Conservation (phyloP, 2,888 invertebrate species). For the Pterobdella sp. region DNA sequence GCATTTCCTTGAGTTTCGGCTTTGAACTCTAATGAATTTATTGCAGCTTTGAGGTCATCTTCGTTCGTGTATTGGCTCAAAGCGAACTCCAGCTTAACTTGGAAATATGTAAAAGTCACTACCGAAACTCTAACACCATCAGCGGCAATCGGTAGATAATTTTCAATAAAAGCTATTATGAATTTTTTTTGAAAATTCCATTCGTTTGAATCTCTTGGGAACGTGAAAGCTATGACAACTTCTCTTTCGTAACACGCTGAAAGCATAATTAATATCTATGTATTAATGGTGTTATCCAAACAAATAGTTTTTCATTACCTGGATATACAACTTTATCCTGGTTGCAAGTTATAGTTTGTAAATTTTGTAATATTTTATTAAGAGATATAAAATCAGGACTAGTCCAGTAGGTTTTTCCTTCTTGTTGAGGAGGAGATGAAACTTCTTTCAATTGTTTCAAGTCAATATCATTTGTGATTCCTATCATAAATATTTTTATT, state of each 20-base stretch:
- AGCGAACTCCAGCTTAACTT: constrained; percentile 3
- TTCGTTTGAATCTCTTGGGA: not conserved
- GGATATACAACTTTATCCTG: constrained; percentile 19
- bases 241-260: constrained; percentile 20
- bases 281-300: not conserved
- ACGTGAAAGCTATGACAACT: constrained; percentile 28
- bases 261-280: constrained; percentile 9
- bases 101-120: constrained; percentile 18
- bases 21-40: constrained; percentile 27
- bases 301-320: constrained; percentile 19
- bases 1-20: constrained; percentile 2
- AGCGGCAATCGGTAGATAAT: constrained; percentile 16
- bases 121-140: constrained; percentile 24
- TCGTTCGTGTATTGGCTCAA: constrained; percentile 22
- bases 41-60: constrained; percentile 16
- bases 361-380: constrained; percentile 4
- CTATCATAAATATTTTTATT: constrained; percentile 24
- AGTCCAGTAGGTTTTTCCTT: constrained; percentile 29
- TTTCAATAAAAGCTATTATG: constrained; percentile 27
- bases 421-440: constrained; percentile 30
- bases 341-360: constrained; percentile 29
- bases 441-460: constrained; percentile 21
- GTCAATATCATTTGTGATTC: constrained; percentile 29
- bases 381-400: constrained; percentile 29
- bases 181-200: constrained; percentile 20